Evolutionary conservation across 2,797 vertebrate species (phyloP).

Genomic region (Melanotaenia nigrans): DNA sequence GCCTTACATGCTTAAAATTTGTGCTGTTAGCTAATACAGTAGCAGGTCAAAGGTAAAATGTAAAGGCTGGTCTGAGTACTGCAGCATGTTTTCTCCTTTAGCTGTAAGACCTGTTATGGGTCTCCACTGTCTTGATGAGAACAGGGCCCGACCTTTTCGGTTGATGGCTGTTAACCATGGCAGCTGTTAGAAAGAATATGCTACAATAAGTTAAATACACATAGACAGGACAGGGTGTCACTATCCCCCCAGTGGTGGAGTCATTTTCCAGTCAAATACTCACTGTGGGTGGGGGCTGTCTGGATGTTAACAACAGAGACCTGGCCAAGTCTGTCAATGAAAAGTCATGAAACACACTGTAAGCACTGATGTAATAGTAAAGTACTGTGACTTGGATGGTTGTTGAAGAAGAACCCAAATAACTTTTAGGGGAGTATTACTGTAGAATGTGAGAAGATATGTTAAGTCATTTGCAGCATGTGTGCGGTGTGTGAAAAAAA

Average conservation of each 20-base stretch:
- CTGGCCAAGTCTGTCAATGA: conserved; percentile 62
- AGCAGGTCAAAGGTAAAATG: neutral
- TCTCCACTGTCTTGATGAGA: conserved; percentile 71
- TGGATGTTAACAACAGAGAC: conserved; percentile 57
- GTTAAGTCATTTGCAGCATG: too few species aligned
- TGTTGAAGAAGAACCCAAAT: too few species aligned
- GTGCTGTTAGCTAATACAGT: neutral
- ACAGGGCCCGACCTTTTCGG: conserved; percentile 13
- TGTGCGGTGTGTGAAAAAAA: too few species aligned
- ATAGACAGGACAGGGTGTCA: neutral
- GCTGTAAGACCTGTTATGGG: conserved; percentile 11
- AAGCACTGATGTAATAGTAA: neutral
- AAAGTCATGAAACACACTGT: conserved; percentile 12
- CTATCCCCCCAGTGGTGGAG: neutral
- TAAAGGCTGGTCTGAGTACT: neutral
- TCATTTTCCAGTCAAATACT: conserved; percentile 15
- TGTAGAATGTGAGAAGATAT: too few species aligned
- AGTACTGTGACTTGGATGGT: neutral
- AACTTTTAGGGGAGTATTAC: neutral
- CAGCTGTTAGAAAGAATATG: conserved; percentile 16
- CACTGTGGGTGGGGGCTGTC: conserved; percentile 45
- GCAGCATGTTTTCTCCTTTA: conserved; percentile 9
- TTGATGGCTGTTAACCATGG: neutral
- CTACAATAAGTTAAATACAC: neutral
- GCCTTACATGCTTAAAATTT: neutral